A percentile compares a stretch with the other conserved stretches of the same genome.
phyloP scores from a whole-genome alignment of 2,797 vertebrate genomes.

The Masticophis lateralis region DNA sequence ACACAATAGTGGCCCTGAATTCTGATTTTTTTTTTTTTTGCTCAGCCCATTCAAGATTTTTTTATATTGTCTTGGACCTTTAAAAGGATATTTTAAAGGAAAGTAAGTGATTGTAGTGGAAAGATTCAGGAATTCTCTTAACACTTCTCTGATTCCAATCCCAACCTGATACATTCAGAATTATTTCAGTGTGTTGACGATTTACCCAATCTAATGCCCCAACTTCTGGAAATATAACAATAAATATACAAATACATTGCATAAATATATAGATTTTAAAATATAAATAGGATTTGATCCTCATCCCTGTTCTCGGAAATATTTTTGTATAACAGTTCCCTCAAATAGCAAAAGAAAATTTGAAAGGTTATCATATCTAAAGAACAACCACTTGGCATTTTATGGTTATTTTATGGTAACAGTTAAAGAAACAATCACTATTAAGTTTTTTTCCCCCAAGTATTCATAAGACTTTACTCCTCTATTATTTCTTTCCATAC shows the following conservation, averaged over 20 bases:
- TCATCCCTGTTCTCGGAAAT: neutral
- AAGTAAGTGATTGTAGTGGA: neutral
- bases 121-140: neutral
- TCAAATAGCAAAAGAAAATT: neutral
- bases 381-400: neutral
- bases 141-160: neutral
- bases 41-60: neutral
- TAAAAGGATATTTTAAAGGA: neutral
- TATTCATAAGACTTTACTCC: neutral
- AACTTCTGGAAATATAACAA: neutral
- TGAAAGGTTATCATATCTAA: neutral
- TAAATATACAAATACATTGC: neutral
- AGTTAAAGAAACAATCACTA: neutral
- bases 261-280: neutral
- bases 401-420: neutral
- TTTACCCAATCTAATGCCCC: neutral
- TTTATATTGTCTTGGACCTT: neutral
- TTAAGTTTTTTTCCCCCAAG: neutral
- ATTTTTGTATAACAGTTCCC: neutral
- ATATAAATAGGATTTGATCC: neutral
- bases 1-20: neutral
- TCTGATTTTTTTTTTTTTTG: neutral
- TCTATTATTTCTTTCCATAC: neutral
- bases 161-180: neutral
- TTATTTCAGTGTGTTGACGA: neutral